Conservation (phyloP, 2,113 vertebrate species). For the Macrotus californicus region DNA sequence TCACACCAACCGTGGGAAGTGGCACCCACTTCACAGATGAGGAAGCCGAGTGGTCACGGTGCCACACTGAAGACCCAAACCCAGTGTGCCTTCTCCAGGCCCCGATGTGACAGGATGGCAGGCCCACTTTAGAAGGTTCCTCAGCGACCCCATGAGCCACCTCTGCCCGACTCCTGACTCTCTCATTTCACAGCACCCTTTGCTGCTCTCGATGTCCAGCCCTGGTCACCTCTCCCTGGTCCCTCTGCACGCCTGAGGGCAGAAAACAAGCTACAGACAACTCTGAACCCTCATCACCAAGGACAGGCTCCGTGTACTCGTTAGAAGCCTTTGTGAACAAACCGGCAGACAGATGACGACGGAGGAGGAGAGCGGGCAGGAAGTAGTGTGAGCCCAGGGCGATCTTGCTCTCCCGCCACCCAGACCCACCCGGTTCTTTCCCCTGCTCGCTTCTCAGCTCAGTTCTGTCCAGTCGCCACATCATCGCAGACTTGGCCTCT, state of each 20-base stretch:
- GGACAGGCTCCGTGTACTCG: not conserved
- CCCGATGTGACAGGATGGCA: not conserved
- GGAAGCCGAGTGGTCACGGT: accelerated
- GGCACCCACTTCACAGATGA: not conserved
- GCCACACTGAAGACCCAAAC: not conserved
- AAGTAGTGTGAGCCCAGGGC: not conserved
- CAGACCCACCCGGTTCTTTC: not conserved
- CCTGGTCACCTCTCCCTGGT: too few relatives aligned
- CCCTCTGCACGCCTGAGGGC: not conserved
- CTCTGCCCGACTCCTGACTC: not conserved
- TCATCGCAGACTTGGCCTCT: not conserved
- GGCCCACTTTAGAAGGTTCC: not conserved
- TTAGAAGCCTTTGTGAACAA: not conserved
- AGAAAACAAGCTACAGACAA: too few relatives aligned
- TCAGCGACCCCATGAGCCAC: not conserved
- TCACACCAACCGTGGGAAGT: accelerated
- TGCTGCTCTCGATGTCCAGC: too few relatives aligned
- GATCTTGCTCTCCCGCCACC: accelerated
- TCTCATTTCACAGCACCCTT: not conserved
- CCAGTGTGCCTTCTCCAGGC: not conserved
- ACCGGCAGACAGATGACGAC: not conserved
- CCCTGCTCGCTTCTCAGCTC: not conserved
- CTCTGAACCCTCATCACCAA: not conserved
- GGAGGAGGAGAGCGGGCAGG: not conserved
- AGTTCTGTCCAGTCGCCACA: too few relatives aligned